These are phyloP conservation scores for Tenthredo distinguenda DNA, from an alignment of 2,888 invertebrate genomes.

Conservation along the genomic window DNA sequence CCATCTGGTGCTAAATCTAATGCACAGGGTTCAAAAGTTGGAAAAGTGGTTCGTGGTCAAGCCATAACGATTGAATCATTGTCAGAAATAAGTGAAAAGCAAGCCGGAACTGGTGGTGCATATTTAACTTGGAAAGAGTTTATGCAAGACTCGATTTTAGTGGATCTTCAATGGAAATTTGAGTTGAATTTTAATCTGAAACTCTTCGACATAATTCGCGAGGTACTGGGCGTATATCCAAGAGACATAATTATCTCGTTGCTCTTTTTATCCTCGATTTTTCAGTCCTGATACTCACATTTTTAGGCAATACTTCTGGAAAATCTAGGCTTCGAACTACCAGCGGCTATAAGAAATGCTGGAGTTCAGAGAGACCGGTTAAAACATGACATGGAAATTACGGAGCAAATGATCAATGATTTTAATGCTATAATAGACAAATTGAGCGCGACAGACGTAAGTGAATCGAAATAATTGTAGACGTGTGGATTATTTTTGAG, in stretches of 20 bases:
- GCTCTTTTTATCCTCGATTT: background rate
- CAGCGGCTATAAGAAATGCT: conserved; percentile 79
- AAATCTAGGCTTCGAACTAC: conserved; percentile 83
- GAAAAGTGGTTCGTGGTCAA: conserved; percentile 10
- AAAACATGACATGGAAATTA: conserved; percentile 83
- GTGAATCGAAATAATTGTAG: background rate
- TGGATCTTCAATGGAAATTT: conserved; percentile 85
- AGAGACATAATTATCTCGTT: background rate
- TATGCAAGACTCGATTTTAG: conserved; percentile 84
- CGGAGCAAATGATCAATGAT: conserved; percentile 81
- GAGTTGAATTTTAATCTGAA: conserved; percentile 84
- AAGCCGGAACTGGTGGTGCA: conserved; percentile 59
- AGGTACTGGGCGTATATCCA: conserved; percentile 71
- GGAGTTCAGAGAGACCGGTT: conserved; percentile 84
- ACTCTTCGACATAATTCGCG: conserved; percentile 85
- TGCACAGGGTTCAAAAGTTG: background rate
- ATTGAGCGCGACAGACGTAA: conserved; percentile 86
- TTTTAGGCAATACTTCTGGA: conserved; percentile 86
- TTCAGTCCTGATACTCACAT: conserved; percentile 29
- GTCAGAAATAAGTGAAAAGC: conserved; percentile 41
- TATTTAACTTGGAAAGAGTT: conserved; percentile 86
- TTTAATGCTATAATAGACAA: conserved; percentile 85
- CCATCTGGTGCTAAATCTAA: background rate
- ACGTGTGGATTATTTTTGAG: background rate
- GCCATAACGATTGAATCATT: conserved; percentile 24